Conservation (phyloP, 1,140 invertebrate genomes). For the Drosophila tani region DNA sequence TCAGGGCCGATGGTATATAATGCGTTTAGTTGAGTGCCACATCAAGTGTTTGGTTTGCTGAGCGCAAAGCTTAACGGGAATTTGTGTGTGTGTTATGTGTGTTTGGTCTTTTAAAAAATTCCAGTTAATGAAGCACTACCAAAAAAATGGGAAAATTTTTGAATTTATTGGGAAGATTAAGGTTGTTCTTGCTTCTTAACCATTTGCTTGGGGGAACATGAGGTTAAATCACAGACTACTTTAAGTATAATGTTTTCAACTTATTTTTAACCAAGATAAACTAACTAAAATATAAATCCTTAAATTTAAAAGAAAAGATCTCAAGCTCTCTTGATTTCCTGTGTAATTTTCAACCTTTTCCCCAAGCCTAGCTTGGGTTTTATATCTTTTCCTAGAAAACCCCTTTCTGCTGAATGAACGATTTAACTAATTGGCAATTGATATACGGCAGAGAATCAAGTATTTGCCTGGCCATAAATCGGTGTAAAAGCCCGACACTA, state of each 20-base stretch:
- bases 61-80: constrained; percentile 15
- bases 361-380: background rate
- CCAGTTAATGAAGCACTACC: constrained; percentile 13
- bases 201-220: no score
- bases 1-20: constrained; percentile 44
- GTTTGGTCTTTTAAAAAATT: constrained; percentile 9
- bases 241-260: no score
- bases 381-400: background rate
- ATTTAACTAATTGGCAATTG: constrained; percentile 14
- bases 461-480: constrained; percentile 23
- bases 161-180: background rate
- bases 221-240: no score
- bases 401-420: constrained; percentile 1
- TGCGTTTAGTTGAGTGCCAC: constrained; percentile 41
- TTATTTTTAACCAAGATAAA: no score
- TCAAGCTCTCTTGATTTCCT: background rate
- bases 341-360: background rate
- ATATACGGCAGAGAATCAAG: constrained; percentile 1
- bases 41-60: constrained; percentile 32
- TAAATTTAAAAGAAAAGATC: no score
- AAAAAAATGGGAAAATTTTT: background rate
- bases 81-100: constrained; percentile 2
- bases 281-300: no score
- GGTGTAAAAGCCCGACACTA: background rate
- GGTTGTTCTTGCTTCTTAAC: background rate